Base-by-base conservation (phyloP, 2,888 invertebrate genomes). In the Drosophila parthenogenetica region DNA sequence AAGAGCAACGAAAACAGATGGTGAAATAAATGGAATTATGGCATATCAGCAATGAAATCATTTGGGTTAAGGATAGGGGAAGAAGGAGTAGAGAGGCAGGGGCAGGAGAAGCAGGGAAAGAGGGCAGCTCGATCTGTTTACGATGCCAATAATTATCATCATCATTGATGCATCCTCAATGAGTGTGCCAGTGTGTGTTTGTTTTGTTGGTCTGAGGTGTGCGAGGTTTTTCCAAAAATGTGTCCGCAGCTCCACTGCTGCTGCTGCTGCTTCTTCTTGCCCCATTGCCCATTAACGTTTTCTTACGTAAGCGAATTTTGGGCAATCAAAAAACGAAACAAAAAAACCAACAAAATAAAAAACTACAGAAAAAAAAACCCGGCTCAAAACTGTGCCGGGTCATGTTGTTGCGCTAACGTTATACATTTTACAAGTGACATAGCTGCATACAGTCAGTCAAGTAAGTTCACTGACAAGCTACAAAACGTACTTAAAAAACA, bases 351-450 rank as follows among this genome's bases (percentile, higher is more conserved):
- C 29, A 39, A 25, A 45, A 39, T 1, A 37, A 40, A 50, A 43
- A 25, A 16, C n/a, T 5, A 37, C 42, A 19, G 5, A 50, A 37
- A 39, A 49, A 39, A 45, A 63, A 65, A 64, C 60, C 79, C 63
- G 75, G 79, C 75, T 79, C 40, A 46, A 75, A 75, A 79, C 69
- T 74, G 74, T 79, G 79, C 49, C 79, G 69, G 69, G 75, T 75
- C 74, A 67, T 73, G 57, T 39, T 59, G 35, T 54, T 59, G 35
- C 49, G 54, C 58, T 57, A 69, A 53, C 55, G 55, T 51, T 55
- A 46, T 49, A 54, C 43, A 42, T 60, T 42, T 61, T 46, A 37
- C 54, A 61, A 40, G 65, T 65, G 59, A 25, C 48, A 40, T 22
- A 50, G 32, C 39, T n/a, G 4, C 32, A 17, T 22, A 42, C 45